Conservation (phyloP, 2,113 vertebrate genomes). For the Eulemur macaco region DNA sequence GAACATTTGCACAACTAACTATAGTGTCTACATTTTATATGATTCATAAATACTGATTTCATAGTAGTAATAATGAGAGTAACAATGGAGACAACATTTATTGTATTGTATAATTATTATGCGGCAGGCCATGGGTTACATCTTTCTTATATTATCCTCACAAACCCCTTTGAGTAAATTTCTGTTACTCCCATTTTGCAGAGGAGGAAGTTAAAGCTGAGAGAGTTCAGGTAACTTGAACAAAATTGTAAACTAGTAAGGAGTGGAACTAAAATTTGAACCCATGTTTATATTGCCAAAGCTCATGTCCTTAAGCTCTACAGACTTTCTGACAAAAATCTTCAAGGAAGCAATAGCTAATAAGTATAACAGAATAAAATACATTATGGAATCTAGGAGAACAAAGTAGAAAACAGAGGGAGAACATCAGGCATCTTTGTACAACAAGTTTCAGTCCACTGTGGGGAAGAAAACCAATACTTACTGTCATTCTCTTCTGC, state of each 20-base stretch:
- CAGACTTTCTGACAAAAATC: background rate
- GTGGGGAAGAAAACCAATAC: background rate
- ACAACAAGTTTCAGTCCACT: background rate
- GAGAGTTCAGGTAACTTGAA: background rate
- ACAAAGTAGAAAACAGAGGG: background rate
- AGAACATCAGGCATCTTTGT: background rate
- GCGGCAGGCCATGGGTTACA: rapidly evolving
- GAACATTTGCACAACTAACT: background rate
- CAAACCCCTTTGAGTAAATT: background rate
- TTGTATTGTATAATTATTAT: background rate
- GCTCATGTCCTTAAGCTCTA: background rate
- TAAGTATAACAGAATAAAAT: background rate
- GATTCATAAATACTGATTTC: background rate
- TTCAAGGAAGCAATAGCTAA: background rate
- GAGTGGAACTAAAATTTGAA: background rate
- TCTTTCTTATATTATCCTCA: background rate
- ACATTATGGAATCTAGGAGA: background rate
- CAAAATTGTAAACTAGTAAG: background rate
- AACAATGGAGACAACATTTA: background rate
- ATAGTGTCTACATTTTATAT: background rate
- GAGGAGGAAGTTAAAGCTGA: background rate
- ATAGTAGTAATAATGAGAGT: background rate
- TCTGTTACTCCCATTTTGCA: background rate
- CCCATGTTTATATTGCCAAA: background rate
- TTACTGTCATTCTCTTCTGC: rapidly evolving